Percentiles rank a stretch among this genome's conserved stretches.
Conservation (phyloP, 2,797 vertebrate genomes). For the Sebastes aleutianus region DNA sequence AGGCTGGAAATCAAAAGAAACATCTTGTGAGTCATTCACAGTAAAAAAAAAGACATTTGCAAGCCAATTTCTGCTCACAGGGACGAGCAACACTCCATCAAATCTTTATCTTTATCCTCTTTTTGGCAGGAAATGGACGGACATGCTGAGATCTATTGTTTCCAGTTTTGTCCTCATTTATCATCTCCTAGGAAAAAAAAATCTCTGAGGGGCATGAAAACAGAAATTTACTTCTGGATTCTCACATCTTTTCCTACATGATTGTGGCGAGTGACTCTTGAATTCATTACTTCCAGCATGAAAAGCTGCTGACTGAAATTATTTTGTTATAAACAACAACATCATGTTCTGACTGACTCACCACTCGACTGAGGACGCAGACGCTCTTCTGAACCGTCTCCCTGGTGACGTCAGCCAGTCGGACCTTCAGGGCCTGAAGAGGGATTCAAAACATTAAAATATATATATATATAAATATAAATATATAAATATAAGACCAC, state of each 20-base stretch:
- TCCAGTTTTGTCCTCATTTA: neutral
- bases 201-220: neutral
- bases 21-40: neutral
- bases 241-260: neutral
- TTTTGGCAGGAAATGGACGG: neutral
- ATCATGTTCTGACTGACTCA: conserved; percentile 75
- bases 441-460: neutral
- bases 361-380: conserved; percentile 96
- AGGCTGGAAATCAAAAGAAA: conserved; percentile 79
- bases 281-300: neutral
- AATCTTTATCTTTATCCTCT: neutral
- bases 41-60: neutral
- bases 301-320: neutral
- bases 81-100: neutral
- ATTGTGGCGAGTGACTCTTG: neutral
- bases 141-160: neutral
- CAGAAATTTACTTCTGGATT: too few relatives aligned
- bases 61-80: neutral
- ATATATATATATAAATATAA: neutral
- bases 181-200: neutral
- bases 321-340: neutral
- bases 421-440: conserved; percentile 91
- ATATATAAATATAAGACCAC: neutral
- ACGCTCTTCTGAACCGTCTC: conserved; percentile 99
- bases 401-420: conserved; percentile 94